Evolutionary conservation across 2,888 invertebrate genomes (phyloP).

Genomic region (Tortrix viridana): DNA sequence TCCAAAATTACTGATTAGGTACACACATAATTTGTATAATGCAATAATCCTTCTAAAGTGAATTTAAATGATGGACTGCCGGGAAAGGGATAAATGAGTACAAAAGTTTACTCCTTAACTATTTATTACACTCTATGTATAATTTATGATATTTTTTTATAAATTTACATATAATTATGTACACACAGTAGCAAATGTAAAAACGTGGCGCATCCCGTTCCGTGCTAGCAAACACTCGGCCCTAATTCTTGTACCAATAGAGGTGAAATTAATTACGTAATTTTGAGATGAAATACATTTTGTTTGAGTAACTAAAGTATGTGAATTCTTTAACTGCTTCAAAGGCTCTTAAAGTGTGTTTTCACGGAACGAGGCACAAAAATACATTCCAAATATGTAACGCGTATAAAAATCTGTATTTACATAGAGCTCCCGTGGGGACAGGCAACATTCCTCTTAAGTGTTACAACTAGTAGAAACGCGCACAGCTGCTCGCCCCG

Average conservation of each 20-base stretch:
- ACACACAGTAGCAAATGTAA: slow-evolving; percentile 81
- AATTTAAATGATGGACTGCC: no score
- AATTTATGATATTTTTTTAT: slow-evolving; percentile 75
- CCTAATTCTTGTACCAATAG: not conserved
- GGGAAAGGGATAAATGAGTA: slow-evolving; percentile 45
- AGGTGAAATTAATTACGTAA: no score
- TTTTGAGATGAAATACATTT: no score
- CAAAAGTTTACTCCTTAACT: slow-evolving; percentile 66
- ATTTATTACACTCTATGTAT: slow-evolving; percentile 81
- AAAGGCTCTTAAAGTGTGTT: not conserved
- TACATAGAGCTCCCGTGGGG: slow-evolving; percentile 55
- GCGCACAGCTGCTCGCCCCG: slow-evolving; percentile 11
- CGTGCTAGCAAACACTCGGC: slow-evolving; percentile 31
- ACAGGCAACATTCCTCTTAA: slow-evolving; percentile 34
- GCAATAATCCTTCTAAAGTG: no score
- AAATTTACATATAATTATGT: slow-evolving; percentile 80
- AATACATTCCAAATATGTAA: slow-evolving; percentile 61
- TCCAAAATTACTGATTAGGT: no score
- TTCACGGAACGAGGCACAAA: slow-evolving; percentile 45
- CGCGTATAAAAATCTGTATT: slow-evolving; percentile 69
- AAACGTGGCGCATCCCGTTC: slow-evolving; percentile 47
- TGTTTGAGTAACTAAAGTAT: no score
- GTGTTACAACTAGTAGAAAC: slow-evolving; percentile 13
- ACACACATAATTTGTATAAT: no score
- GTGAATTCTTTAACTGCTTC: no score